Base-by-base conservation (phyloP, 2,888 invertebrate genomes). In the Drosophila borealis region DNA sequence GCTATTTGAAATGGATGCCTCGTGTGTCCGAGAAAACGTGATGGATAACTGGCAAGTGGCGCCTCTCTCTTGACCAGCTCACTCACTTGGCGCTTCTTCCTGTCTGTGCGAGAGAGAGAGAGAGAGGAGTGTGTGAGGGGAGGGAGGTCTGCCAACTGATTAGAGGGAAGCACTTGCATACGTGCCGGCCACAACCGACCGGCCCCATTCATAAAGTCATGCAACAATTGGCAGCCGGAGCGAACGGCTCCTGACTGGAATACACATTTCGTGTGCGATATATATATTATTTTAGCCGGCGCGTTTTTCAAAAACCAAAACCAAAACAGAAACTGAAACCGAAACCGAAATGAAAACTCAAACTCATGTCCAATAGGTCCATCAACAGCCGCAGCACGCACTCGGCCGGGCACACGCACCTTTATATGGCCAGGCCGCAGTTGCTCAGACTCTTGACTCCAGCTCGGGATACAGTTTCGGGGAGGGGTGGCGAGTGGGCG, bases 1-100 rank as follows among this genome's bases (percentile, higher is more conserved):
- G 81, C 88, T 88, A 81, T 86, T 90, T 90, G 86, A 85, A 91
- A 90, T 91, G 90, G 89, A 90, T 81, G 91, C 88, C 91, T 90
- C 91, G 90, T 90, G 81, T 89, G 90, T 78, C 80, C 88, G 83
- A 87, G 89, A 90, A 91, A 91, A 91, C 92, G 91, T 91, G 91
- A 91, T 91, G 91, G 88, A 91, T 90, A 82, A 76, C 79, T 78
- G 85, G 74, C 80, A 74, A 81, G 80, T 66, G 65, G 59, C 48
- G 55, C 67, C 64, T 51, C 61, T 51, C 61, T 68, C 69, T 55
- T 74, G 74, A 67, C 71, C 74, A 78, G 42, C 5, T 54, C 46
- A 77, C 57, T 42, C 71, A 14, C 70, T 64, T 54, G 70, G 54
- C 41, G 64, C 54, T 76, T 84, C 85, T 84, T 81, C 81, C 81